Base-by-base conservation (phyloP, 1,140 invertebrate genomes). In the Periplaneta americana region DNA sequence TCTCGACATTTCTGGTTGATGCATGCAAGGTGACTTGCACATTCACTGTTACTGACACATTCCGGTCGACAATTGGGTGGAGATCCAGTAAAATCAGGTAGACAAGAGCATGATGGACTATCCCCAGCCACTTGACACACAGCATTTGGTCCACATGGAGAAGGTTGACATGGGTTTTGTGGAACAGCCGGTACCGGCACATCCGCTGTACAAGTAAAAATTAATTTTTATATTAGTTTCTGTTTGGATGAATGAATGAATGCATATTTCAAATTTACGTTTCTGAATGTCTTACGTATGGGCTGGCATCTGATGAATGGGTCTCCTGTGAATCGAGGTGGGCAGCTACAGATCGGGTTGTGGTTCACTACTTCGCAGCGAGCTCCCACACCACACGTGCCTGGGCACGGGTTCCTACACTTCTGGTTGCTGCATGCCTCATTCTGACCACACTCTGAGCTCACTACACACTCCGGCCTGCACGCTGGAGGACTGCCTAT, bases 161-260 rank as follows among this genome's bases (percentile, higher is more conserved):
- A 91, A 75, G 91, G 90, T n/a, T 88, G 84, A 83, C 93, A 94
- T 2, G 92, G 92, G 85, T 93, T 91, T 36, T 86, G 84, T 74
- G 86, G 85, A 57, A 77, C 34, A 80, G 22, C 33, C 75, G 34
- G 76, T 36, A 82, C 4, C 2, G 3, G 90, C 84, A 87, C 93
- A 94, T 82, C 94, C 93, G 18, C 91, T 89, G 83, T 91, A 92
- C 66, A 90, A 28, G 10, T 2, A 76, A 34, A 9, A 66, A 80
- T 22, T 8, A 33, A 9, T 57, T 57, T 17, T 57, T 57, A 57
- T 57, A 57, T 57, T 57, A 18, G n/a, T 57, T 17, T 2, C 1
- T 3, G 74, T 75, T 28, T 18, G 15, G 1, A 18, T 75, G 28
- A 75, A 75, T 75, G 28, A 13, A 1, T n/a, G n/a, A n/a, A n/a